Evolutionary conservation across 2,888 invertebrate species (phyloP), one percentile per base, ranked within the genome.

Genomic region (Leptinotarsa rubiginosa): DNA sequence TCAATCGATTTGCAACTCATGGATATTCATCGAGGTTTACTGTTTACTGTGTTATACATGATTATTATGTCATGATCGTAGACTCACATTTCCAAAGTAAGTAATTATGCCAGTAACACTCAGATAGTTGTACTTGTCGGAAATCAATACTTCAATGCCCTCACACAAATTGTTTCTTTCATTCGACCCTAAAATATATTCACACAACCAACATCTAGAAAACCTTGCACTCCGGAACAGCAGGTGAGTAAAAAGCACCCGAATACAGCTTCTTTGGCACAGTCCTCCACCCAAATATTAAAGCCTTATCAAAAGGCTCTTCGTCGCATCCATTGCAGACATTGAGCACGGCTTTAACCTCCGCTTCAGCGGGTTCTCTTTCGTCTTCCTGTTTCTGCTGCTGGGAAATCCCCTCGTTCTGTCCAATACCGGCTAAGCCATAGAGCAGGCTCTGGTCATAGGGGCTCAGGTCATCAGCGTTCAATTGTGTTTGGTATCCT

Each of bases 301-400:
- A 89, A 10, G 95, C 95, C 82, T 94, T 94, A 78, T 92, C 92
- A 87, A 96, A 96, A 0, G 96, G 95, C 84, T 95, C 95, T 0
- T 90, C 87, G 22, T 92, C 90, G 82, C 95, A 96, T 1, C 92
- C 93, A 74, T 92, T 91, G 87, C 96, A 96, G 2, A 95, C 89
- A 80, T 92, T 90, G 93, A 95, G 93, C 0, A 95, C 94, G 13
- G 93, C 93, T 81, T 90, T 92, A 0, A 95, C 95, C 86, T 95
- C 95, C 47, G 93, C 94, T 85, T 95, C 95, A 0, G 95, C 95
- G 0, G 95, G 95, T 82, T 95, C 95, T 59, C 94, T 89, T 82
- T 94, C 95, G 75, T 94, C 93, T 70, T 88, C 89, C 80, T 91
- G 92, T 81, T 93, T 93, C 77, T 91, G 88, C 81, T 91, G 91